Percentiles rank a stretch among this genome's conserved stretches.
These are phyloP conservation scores for Xyrichtys novacula DNA, from an alignment of 2,797 vertebrate species.

Conservation along the genomic window DNA sequence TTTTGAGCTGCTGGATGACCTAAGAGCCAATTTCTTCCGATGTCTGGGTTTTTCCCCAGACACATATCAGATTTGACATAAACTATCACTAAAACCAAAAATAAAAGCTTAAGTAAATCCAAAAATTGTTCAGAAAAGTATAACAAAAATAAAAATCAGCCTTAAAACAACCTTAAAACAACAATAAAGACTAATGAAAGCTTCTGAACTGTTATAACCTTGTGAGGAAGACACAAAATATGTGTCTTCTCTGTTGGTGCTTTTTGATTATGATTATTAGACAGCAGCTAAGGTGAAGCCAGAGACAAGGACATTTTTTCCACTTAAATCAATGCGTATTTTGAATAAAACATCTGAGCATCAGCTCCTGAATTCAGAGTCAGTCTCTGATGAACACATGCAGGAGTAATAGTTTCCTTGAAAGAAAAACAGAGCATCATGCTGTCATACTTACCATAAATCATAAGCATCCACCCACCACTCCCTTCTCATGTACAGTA, in stretches of 20 bases:
- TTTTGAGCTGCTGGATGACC: too few species aligned
- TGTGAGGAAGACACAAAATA: background rate
- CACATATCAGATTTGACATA: too few species aligned
- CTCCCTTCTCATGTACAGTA: conserved; percentile 18
- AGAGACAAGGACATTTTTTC: conserved; percentile 3
- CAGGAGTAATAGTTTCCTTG: too few species aligned
- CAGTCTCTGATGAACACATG: background rate
- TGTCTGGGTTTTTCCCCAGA: too few species aligned
- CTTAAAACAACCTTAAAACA: too few species aligned
- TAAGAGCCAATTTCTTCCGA: too few species aligned
- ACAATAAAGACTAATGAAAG: too few species aligned
- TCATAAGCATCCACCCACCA: background rate
- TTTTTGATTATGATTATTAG: background rate
- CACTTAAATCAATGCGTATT: conserved; percentile 11
- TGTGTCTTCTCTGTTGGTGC: background rate
- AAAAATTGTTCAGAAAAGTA: too few species aligned
- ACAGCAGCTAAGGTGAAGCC: background rate
- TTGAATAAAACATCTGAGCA: conserved; percentile 11
- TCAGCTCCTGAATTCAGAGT: background rate
- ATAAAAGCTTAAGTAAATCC: too few species aligned
- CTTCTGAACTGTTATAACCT: too few species aligned
- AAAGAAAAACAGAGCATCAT: background rate
- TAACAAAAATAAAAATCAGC: too few species aligned
- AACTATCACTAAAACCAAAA: too few species aligned
- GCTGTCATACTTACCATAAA: background rate